phyloP scores from a whole-genome alignment of 2,113 vertebrate species.

The Pelodiscus sinensis region DNA sequence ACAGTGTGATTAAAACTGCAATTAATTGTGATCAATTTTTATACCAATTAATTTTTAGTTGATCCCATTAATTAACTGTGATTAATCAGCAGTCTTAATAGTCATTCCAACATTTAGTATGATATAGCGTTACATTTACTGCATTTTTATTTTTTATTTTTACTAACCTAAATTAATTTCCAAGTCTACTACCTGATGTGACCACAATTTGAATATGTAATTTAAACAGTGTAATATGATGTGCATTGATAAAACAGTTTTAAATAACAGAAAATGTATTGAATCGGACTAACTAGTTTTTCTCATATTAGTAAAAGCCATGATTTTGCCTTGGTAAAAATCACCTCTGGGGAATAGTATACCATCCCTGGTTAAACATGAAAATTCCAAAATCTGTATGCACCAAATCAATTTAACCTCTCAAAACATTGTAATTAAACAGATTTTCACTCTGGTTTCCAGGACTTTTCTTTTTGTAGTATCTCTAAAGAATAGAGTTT shows the following conservation, averaged over 20 bases:
- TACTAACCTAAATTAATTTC: not conserved
- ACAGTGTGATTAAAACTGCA: no score
- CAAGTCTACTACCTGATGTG: not conserved
- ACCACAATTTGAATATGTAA: not conserved
- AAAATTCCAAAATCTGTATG: not conserved
- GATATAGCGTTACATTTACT: not conserved
- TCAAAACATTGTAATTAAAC: not conserved
- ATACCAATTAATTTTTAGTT: no score
- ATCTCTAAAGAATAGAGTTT: not conserved
- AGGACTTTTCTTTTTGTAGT: constrained; percentile 38
- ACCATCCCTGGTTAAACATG: not conserved
- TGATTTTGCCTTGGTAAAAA: not conserved
- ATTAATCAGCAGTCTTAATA: not conserved
- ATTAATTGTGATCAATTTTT: no score
- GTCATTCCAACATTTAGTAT: not conserved
- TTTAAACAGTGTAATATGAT: not conserved
- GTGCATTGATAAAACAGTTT: not conserved
- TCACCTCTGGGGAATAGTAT: not conserved
- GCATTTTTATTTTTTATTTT: not conserved
- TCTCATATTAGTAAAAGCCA: not conserved
- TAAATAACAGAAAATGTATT: not conserved
- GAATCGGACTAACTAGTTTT: not conserved
- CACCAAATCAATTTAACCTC: not conserved
- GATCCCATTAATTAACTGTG: no score
- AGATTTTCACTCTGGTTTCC: constrained; percentile 41